Conservation (phyloP, 2,888 invertebrate species). For the Phortica magna region DNA sequence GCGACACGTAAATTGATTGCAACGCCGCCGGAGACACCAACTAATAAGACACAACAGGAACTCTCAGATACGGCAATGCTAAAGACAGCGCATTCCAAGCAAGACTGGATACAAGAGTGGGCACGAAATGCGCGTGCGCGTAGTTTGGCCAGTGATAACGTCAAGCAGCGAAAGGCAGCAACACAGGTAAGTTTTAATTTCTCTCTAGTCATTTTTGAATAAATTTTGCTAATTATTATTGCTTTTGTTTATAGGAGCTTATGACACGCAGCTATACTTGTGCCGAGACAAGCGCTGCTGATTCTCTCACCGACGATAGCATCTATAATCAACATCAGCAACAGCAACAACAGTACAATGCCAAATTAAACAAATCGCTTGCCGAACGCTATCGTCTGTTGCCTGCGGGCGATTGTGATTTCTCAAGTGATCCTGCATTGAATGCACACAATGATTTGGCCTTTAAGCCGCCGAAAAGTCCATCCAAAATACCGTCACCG, state of each 20-base stretch:
- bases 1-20: conserved; percentile 57
- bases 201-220: conserved; percentile 2
- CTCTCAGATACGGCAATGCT: conserved; percentile 70
- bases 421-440: conserved; percentile 76
- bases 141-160: conserved; percentile 73
- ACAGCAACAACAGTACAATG: conserved; percentile 56
- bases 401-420: conserved; percentile 74
- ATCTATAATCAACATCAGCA: conserved; percentile 58
- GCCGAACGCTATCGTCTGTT: conserved; percentile 74
- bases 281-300: conserved; percentile 63
- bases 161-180: conserved; percentile 47
- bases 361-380: conserved; percentile 66
- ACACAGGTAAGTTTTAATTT: conserved; percentile 18
- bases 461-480: conserved; percentile 78
- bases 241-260: conserved; percentile 51
- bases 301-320: conserved; percentile 74
- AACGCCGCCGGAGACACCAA: conserved; percentile 70
- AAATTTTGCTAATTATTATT: not conserved
- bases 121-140: conserved; percentile 81
- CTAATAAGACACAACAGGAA: conserved; percentile 48
- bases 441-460: conserved; percentile 58
- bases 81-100: conserved; percentile 76
- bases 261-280: conserved; percentile 78
- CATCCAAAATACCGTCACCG: conserved; percentile 89
- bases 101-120: conserved; percentile 83